phyloP scores from a whole-genome alignment of 2,888 invertebrate species.

The Ametastegia equiseti region DNA sequence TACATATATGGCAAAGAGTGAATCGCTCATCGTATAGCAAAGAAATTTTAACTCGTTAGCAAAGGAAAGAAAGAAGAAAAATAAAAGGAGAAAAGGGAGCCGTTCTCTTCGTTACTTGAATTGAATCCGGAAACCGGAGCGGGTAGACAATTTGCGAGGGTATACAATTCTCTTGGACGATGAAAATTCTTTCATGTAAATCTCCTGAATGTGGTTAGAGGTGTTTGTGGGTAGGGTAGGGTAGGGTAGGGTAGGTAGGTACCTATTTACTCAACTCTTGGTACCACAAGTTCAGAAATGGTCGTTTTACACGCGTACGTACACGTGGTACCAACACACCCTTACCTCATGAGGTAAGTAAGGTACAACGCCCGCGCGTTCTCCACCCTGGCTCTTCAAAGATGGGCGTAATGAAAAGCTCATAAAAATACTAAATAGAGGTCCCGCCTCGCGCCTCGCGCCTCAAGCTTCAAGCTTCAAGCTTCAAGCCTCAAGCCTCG shows the following conservation, averaged over 20 bases:
- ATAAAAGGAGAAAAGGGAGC: constrained; percentile 48
- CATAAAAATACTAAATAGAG: constrained; percentile 71
- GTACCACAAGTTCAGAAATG: neutral
- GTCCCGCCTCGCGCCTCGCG: constrained; percentile 51
- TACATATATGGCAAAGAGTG: neutral
- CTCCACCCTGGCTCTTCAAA: constrained; percentile 65
- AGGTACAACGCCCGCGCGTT: constrained; percentile 10
- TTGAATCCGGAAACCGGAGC: constrained; percentile 13
- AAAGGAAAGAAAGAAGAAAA: constrained; percentile 48
- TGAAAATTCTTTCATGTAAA: constrained; percentile 41
- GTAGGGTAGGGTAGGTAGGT: no score
- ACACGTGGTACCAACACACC: neutral
- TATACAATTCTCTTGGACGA: constrained; percentile 35
- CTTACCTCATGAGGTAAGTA: constrained; percentile 7
- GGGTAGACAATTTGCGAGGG: constrained; percentile 37
- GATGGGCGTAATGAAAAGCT: constrained; percentile 71
- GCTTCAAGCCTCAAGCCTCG: constrained; percentile 45
- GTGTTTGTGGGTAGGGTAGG: constrained; percentile 3
- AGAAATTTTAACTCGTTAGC: constrained; percentile 45
- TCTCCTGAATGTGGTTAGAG: constrained; percentile 16
- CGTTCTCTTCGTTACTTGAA: constrained; percentile 42
- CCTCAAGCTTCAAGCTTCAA: no score
- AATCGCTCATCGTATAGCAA: constrained; percentile 47
- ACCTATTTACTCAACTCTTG: constrained; percentile 32
- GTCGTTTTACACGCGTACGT: neutral